These are phyloP conservation scores for Porites divaricata DNA, from an alignment of 92 coral and sea anemone genomes.

Conservation along the genomic window DNA sequence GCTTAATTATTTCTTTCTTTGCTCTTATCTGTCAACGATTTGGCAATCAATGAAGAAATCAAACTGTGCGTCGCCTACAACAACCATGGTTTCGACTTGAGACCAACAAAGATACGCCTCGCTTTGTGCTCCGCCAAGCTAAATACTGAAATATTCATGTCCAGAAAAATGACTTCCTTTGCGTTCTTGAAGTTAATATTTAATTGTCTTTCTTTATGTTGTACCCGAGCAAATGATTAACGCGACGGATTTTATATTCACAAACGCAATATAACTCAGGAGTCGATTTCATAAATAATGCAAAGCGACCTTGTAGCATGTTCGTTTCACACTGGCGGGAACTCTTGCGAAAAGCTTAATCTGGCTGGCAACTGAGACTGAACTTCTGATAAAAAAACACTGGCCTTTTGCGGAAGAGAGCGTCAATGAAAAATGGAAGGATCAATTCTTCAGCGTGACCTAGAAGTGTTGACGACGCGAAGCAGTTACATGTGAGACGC, in stretches of 20 bases:
- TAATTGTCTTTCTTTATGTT: slow-evolving; percentile 75
- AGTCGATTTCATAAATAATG: slow-evolving; percentile 88
- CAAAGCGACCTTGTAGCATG: slow-evolving; percentile 54
- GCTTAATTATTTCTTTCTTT: slow-evolving; percentile 14
- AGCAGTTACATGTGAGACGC: background rate
- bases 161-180: slow-evolving; percentile 61
- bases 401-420: background rate
- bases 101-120: background rate
- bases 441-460: slow-evolving; percentile 21
- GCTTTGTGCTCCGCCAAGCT: slow-evolving; percentile 4
- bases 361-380: background rate
- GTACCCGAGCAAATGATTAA: slow-evolving; percentile 92
- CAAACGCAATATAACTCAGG: slow-evolving; percentile 55
- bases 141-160: slow-evolving; percentile 30
- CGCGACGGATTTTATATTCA: slow-evolving; percentile 79
- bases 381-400: background rate
- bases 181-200: slow-evolving; percentile 80
- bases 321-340: slow-evolving; percentile 27
- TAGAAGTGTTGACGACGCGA: background rate
- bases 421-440: background rate
- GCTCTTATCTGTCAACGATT: slow-evolving; percentile 39
- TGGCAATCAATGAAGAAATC: slow-evolving; percentile 18
- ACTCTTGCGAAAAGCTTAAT: background rate
- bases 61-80: slow-evolving; percentile 10
- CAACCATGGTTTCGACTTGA: slow-evolving; percentile 3